A percentile compares a stretch with the other conserved stretches of the same genome.
Conservation (phyloP, 2,888 invertebrate species). For the Malthinus flaveolus region DNA sequence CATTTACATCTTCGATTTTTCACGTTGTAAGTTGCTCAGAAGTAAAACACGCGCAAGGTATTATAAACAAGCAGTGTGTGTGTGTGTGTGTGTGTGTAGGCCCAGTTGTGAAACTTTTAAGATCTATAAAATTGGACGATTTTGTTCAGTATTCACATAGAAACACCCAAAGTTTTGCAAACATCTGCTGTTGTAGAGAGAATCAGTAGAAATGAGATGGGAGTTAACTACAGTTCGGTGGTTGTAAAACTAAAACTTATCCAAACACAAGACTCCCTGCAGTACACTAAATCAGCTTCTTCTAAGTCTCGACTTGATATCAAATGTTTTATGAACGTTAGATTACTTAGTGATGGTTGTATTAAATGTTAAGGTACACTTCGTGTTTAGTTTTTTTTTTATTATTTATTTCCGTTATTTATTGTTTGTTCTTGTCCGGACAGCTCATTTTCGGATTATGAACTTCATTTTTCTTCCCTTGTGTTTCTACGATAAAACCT, state of each 20-base stretch:
- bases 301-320: slow-evolving; percentile 23
- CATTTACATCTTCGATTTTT: no score
- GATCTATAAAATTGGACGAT: slow-evolving; percentile 40
- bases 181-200: slow-evolving; percentile 37
- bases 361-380: slow-evolving; percentile 16
- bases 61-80: slow-evolving; percentile 31
- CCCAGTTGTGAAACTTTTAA: slow-evolving; percentile 34
- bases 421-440: slow-evolving; percentile 6
- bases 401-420: slow-evolving; percentile 3
- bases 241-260: slow-evolving; percentile 24
- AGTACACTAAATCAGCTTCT: slow-evolving; percentile 17
- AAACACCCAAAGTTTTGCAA: slow-evolving; percentile 36
- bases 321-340: slow-evolving; percentile 16
- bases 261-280: slow-evolving; percentile 16
- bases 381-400: slow-evolving; percentile 9
- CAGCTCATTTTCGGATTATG: background rate
- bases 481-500: slow-evolving; percentile 12
- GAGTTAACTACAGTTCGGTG: slow-evolving; percentile 10
- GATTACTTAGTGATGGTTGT: slow-evolving; percentile 15
- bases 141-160: slow-evolving; percentile 41
- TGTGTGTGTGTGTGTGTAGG: slow-evolving; percentile 7
- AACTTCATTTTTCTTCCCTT: slow-evolving; percentile 3
- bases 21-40: slow-evolving; percentile 8
- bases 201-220: slow-evolving; percentile 8
- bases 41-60: slow-evolving; percentile 29